Conservation (phyloP, 2,113 vertebrate species). For the Tragulus kanchil region DNA sequence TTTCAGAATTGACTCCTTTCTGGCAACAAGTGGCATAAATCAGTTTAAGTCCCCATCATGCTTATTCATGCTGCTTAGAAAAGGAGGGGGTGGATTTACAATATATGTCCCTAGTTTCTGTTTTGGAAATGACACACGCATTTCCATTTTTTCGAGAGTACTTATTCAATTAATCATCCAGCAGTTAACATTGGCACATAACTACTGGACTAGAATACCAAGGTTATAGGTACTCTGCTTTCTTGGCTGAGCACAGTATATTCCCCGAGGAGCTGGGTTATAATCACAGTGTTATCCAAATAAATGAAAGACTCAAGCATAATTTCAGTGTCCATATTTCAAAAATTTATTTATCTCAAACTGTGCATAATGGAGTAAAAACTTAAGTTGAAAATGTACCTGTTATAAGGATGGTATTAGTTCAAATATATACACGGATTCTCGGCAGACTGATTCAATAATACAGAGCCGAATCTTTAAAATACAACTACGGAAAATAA, state of each 20-base stretch:
- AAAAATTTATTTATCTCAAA: slow-evolving; percentile 99
- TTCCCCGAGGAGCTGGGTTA: slow-evolving; percentile 62
- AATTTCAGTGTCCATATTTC: slow-evolving; percentile 99
- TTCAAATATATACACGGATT: slow-evolving; percentile 99
- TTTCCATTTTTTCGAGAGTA: slow-evolving; percentile 52
- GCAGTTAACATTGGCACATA: slow-evolving; percentile 63
- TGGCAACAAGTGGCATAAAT: slow-evolving; percentile 88
- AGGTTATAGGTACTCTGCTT: slow-evolving; percentile 46
- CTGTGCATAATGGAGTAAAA: slow-evolving; percentile 99
- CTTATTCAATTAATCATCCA: slow-evolving; percentile 63
- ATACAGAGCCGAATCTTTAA: slow-evolving; percentile 97
- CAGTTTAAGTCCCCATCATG: slow-evolving; percentile 31
- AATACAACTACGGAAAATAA: slow-evolving; percentile 99
- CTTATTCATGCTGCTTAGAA: slow-evolving; percentile 57
- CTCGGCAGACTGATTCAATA: slow-evolving; percentile 94
- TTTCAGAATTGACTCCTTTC: slow-evolving; percentile 70
- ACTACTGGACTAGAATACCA: slow-evolving; percentile 31
- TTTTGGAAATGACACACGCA: slow-evolving; percentile 61
- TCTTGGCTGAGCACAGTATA: slow-evolving; percentile 52
- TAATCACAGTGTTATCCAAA: slow-evolving; percentile 83
- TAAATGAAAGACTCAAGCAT: slow-evolving; percentile 96
- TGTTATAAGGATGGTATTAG: slow-evolving; percentile 99
- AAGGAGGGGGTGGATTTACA: slow-evolving; percentile 46
- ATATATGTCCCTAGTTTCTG: slow-evolving; percentile 31
- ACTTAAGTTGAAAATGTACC: slow-evolving; percentile 98